These are phyloP conservation scores for Rhamphomyia laevipes DNA, from an alignment of 2,888 invertebrate genomes.

Conservation along the genomic window DNA sequence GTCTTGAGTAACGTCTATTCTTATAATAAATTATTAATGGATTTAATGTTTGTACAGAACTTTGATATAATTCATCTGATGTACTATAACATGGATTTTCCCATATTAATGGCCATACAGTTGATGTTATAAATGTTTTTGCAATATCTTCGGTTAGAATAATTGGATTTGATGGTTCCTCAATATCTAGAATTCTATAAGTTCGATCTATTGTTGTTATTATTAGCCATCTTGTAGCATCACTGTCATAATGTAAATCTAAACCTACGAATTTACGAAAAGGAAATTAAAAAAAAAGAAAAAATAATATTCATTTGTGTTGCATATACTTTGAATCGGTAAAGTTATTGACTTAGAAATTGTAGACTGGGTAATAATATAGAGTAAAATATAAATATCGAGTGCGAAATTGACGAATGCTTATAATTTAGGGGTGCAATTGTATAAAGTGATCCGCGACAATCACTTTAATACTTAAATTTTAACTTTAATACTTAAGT, in stretches of 20 bases:
- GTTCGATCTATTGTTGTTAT: constrained; percentile 19
- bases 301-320: no score
- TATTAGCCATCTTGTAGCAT: constrained; percentile 30
- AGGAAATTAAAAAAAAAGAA: constrained; percentile 3
- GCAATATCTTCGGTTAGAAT: constrained; percentile 18
- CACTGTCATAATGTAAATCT: constrained; percentile 30
- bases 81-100: constrained; percentile 19
- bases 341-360: no score
- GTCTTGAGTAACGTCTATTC: constrained; percentile 17
- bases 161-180: constrained; percentile 21
- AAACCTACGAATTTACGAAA: no score
- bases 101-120: constrained; percentile 31
- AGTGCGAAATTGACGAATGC: no score
- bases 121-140: constrained; percentile 17
- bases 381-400: no score
- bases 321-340: no score
- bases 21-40: constrained; percentile 18
- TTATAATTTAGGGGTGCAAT: no score
- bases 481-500: no score
- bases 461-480: no score
- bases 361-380: no score
- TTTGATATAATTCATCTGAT: constrained; percentile 8
- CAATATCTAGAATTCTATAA: constrained; percentile 25
- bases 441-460: no score
- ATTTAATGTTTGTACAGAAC: constrained; percentile 17